Evolutionary conservation across 2,888 invertebrate genomes (phyloP).

Genomic region (Fragum whitleyi): DNA sequence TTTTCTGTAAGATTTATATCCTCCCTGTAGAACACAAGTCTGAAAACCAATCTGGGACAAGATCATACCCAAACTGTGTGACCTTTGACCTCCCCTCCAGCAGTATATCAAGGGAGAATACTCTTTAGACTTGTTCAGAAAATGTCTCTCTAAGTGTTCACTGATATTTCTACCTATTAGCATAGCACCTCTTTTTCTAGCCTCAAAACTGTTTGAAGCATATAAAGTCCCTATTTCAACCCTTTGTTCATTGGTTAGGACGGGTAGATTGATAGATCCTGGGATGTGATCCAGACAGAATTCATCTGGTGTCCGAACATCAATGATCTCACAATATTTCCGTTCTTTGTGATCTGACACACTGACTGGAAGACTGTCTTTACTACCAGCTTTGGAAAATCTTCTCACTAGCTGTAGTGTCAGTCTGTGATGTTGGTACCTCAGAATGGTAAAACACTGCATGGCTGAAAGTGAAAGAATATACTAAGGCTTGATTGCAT

Average conservation of each 20-base stretch:
- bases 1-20: constrained; percentile 69
- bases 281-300: constrained; percentile 73
- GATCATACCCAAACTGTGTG: constrained; percentile 69
- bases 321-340: constrained; percentile 66
- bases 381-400: constrained; percentile 23
- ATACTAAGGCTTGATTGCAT: background rate
- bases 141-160: constrained; percentile 64
- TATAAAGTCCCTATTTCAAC: constrained; percentile 69
- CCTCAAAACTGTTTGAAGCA: constrained; percentile 59
- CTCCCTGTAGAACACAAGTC: constrained; percentile 66
- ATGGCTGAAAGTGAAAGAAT: background rate
- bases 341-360: constrained; percentile 40
- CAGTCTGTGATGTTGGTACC: background rate
- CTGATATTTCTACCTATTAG: constrained; percentile 67
- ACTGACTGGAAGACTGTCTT: constrained; percentile 33
- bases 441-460: background rate
- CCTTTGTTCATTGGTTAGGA: constrained; percentile 63
- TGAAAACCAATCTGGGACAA: constrained; percentile 72
- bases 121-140: constrained; percentile 58
- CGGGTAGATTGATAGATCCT: constrained; percentile 72
- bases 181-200: constrained; percentile 70
- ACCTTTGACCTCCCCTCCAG: constrained; percentile 75
- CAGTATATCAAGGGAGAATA: constrained; percentile 72
- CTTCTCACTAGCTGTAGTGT: background rate
- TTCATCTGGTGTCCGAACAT: constrained; percentile 72